Base-by-base conservation (phyloP, 2,797 vertebrate genomes). In the Spheniscus humboldti region DNA sequence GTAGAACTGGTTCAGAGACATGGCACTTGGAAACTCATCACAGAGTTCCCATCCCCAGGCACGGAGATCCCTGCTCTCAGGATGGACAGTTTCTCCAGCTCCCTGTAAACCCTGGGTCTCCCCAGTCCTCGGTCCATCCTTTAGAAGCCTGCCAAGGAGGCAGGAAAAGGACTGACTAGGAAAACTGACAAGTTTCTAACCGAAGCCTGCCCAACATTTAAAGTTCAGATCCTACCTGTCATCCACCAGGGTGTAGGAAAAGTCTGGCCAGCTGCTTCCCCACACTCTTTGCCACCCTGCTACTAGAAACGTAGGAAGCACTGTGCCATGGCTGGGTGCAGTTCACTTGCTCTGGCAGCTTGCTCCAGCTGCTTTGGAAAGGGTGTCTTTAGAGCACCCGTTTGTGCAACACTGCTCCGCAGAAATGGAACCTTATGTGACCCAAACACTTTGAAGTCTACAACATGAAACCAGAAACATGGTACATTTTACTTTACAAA, bases 401-500 rank as follows among this genome's bases (percentile, higher is more conserved):
- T 41, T 76, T 35, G 23, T 52, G 50, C 77, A 95, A 41, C 31
- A 13, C 30, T 55, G 23, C 35, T 80, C 47, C 2, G 1, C 47
- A 89, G 84, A 96, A 95, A 77, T 30, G 74, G 94, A 95, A 63
- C 20, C 53, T 92, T 93, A 45, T 0, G 0, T 85, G 67, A 87
- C 67, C 50, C 66, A 56, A 72, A 47, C 28, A n/a, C 28, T 93
- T 87, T 18, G n/a, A 96, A 69, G 28, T 73, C 39, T 53, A 45
- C 47, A 73, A 31, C 3, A 22, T 12, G 39, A 95, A 94, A 86
- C 43, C 35, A 82, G 67, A 79, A 88, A 76, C 0, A 0, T 50
- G 31, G 53, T 41, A 43, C 31, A 25, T 87, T n/a, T 78, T 59
- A 37, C 48, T 92, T 90, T 64, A 68, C 24, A 89, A 84, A 94